These are phyloP conservation scores for Drosophila austrosaltans DNA, from an alignment of 2,888 invertebrate genomes.

Conservation along the genomic window DNA sequence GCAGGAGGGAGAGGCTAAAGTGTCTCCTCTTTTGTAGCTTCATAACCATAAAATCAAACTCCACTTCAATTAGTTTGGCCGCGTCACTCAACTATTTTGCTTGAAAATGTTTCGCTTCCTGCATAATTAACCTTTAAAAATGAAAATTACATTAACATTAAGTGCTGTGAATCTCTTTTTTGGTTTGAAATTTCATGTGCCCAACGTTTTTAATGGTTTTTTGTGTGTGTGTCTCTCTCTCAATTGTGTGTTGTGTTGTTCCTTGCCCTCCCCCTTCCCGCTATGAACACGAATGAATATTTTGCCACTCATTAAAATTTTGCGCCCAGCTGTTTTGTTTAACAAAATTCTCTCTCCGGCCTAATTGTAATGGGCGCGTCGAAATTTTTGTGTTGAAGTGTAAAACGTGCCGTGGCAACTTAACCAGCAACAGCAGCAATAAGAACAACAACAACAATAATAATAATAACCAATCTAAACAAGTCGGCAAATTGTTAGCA, in stretches of 20 bases:
- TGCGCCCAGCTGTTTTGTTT: conserved; percentile 35
- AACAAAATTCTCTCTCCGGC: conserved; percentile 64
- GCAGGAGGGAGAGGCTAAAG: too few relatives aligned
- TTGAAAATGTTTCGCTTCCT: conserved; percentile 32
- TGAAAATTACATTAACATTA: conserved; percentile 72
- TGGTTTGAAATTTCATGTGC: conserved; percentile 1
- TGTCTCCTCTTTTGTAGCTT: background rate
- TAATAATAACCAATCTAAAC: conserved; percentile 2
- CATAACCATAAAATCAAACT: conserved; percentile 13
- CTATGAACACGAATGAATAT: conserved; percentile 66
- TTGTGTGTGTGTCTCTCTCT: background rate
- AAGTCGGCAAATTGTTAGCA: conserved; percentile 8
- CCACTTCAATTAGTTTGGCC: conserved; percentile 9
- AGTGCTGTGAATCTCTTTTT: conserved; percentile 48
- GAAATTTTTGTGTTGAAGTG: conserved; percentile 68
- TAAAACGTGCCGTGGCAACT: conserved; percentile 57
- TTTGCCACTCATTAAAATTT: conserved; percentile 65
- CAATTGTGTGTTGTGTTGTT: background rate
- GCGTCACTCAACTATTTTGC: conserved; percentile 7
- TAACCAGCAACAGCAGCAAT: conserved; percentile 7
- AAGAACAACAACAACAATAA: conserved; percentile 23
- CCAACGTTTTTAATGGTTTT: conserved; percentile 4
- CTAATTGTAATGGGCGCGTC: conserved; percentile 64
- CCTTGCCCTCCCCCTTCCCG: background rate
- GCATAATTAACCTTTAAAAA: conserved; percentile 71